Percentiles rank a stretch among this genome's conserved stretches.
These are phyloP conservation scores for Drosophila kikkawai DNA, from an alignment of 1,140 invertebrate species.

Conservation along the genomic window DNA sequence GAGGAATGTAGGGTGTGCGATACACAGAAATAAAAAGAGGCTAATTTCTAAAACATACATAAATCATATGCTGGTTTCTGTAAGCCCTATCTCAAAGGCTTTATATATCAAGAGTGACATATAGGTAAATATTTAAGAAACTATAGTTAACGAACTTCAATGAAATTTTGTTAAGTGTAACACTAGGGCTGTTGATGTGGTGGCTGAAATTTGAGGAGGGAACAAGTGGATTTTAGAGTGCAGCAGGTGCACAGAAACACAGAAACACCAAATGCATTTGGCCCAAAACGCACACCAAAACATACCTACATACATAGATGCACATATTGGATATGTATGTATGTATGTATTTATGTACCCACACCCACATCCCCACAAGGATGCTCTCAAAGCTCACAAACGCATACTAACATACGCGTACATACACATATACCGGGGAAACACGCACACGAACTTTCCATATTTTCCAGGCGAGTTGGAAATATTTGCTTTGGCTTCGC, in stretches of 20 bases:
- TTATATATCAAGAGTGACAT: no score
- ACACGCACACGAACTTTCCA: constrained; percentile 54
- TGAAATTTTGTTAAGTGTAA: neutral
- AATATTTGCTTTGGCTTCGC: constrained; percentile 61
- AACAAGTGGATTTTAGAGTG: constrained; percentile 35
- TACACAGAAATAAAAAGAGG: neutral
- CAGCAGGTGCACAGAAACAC: constrained; percentile 46
- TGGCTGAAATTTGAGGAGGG: constrained; percentile 3
- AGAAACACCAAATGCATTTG: constrained; percentile 40
- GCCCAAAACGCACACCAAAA: constrained; percentile 23
- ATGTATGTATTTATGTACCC: constrained; percentile 5
- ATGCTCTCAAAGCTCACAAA: constrained; percentile 26
- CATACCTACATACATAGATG: neutral
- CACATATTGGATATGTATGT: constrained; percentile 1
- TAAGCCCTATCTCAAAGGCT: neutral
- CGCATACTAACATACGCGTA: constrained; percentile 16
- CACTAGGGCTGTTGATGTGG: constrained; percentile 6
- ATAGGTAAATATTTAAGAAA: neutral
- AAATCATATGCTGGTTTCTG: neutral
- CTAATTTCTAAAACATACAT: neutral
- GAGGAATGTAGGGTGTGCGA: neutral
- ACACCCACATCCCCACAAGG: constrained; percentile 14
- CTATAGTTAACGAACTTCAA: neutral
- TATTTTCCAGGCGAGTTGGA: constrained; percentile 72
- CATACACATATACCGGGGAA: constrained; percentile 14